Conservation (phyloP, 2,113 vertebrate genomes). For the Pedetes capensis region DNA sequence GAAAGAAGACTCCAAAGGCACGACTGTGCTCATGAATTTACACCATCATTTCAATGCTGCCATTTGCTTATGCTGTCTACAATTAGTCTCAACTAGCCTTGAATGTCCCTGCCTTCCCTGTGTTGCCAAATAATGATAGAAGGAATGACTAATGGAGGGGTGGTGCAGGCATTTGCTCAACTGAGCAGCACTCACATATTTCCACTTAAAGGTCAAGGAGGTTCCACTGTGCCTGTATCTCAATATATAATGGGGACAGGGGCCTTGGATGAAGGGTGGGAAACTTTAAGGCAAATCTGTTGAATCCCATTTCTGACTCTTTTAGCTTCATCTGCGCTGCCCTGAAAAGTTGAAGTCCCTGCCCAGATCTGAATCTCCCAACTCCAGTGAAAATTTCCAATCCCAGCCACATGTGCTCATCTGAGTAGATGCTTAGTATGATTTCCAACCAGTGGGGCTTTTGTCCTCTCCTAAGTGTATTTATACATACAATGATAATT, state of each 20-base stretch:
- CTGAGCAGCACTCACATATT: background rate
- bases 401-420: background rate
- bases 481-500: background rate
- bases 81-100: background rate
- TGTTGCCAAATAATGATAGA: background rate
- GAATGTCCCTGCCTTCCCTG: background rate
- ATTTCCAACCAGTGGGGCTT: background rate
- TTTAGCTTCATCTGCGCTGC: background rate
- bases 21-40: background rate
- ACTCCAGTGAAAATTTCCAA: background rate
- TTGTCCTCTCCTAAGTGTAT: background rate
- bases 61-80: background rate
- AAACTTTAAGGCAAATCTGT: background rate
- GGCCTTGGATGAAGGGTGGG: background rate
- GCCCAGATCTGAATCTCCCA: background rate
- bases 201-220: background rate
- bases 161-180: background rate
- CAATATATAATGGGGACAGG: background rate
- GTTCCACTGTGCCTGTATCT: background rate
- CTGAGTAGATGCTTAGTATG: background rate
- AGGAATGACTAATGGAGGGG: background rate
- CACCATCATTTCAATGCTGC: background rate
- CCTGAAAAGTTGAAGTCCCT: background rate
- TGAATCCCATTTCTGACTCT: background rate
- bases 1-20: background rate